Evolutionary conservation across 2,888 invertebrate genomes (phyloP).

Genomic region (Cacoxenus indagator): DNA sequence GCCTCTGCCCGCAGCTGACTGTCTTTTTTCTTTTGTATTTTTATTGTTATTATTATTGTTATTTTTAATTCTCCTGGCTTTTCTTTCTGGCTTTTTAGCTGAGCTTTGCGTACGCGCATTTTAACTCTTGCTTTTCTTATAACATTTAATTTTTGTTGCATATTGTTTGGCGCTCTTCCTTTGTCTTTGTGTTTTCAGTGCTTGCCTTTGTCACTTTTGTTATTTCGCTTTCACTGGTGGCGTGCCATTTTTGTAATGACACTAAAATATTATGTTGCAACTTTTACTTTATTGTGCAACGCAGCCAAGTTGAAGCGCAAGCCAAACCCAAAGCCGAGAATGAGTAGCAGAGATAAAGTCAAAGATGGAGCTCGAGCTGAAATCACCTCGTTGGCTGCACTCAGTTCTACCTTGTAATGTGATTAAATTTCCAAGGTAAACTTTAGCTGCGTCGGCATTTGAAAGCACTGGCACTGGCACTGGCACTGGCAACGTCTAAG

Average conservation of each 20-base stretch:
- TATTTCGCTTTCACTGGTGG: not conserved
- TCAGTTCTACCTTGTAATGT: not conserved
- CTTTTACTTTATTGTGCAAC: slow-evolving; percentile 42
- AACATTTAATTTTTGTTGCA: slow-evolving; percentile 1
- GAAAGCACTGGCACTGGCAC: not conserved
- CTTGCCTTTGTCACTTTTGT: not conserved
- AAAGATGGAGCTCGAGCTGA: not conserved
- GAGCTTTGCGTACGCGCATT: not conserved
- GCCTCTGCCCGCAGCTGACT: not conserved
- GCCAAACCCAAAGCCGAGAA: not conserved
- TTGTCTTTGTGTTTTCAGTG: not conserved
- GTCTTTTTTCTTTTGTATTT: slow-evolving; percentile 1
- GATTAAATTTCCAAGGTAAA: slow-evolving; percentile 16
- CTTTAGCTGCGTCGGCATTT: not conserved
- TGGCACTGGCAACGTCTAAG: not conserved
- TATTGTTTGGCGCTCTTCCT: not conserved
- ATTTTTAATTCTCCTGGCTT: no score
- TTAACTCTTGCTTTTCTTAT: no score
- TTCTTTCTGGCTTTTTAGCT: not conserved
- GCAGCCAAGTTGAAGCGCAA: not conserved
- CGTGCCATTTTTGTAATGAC: slow-evolving; percentile 41
- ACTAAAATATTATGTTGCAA: slow-evolving; percentile 53
- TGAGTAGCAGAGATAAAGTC: not conserved
- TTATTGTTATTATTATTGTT: not conserved
- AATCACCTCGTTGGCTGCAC: not conserved